These are phyloP conservation scores for Leucoraja erinaceus DNA, from an alignment of 2,113 vertebrate genomes.

Conservation along the genomic window DNA sequence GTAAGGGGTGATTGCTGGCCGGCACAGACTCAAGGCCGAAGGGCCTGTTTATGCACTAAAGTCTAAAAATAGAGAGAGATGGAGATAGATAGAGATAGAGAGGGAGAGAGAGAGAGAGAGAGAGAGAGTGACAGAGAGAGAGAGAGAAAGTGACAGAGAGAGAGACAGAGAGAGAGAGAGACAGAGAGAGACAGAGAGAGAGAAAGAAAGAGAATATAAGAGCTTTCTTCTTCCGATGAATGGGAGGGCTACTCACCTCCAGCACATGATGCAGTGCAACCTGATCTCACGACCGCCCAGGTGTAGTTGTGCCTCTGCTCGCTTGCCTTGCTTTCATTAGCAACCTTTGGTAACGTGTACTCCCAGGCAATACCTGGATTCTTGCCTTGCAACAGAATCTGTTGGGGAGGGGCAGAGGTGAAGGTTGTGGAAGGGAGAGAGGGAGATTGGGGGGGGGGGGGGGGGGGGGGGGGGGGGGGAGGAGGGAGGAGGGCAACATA, in stretches of 20 bases:
- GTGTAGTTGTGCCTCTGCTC: constrained; percentile 64
- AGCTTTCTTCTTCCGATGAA: neutral
- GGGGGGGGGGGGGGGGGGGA: neutral
- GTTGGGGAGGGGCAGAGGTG: neutral
- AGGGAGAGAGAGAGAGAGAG: no score
- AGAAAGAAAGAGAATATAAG: neutral
- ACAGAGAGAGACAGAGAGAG: constrained; percentile 34
- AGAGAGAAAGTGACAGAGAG: neutral
- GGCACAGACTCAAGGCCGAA: no score
- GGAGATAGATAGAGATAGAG: no score
- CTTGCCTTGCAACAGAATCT: constrained; percentile 91
- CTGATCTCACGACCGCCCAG: constrained; percentile 77
- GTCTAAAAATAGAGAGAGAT: no score
- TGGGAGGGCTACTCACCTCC: constrained; percentile 63
- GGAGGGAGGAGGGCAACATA: neutral
- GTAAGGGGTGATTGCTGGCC: no score
- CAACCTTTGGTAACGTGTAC: constrained; percentile 71
- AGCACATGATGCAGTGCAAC: constrained; percentile 83
- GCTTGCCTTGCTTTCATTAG: constrained; percentile 50
- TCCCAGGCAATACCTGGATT: constrained; percentile 89
- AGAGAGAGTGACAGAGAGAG: neutral
- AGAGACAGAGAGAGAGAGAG: no score
- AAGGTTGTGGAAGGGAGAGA: no score
- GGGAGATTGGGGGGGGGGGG: neutral
- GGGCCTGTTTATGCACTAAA: no score